Evolutionary conservation across 2,888 invertebrate species (phyloP), one percentile per base, ranked within the genome.

Genomic region (Acrocyrtus sp.): DNA sequence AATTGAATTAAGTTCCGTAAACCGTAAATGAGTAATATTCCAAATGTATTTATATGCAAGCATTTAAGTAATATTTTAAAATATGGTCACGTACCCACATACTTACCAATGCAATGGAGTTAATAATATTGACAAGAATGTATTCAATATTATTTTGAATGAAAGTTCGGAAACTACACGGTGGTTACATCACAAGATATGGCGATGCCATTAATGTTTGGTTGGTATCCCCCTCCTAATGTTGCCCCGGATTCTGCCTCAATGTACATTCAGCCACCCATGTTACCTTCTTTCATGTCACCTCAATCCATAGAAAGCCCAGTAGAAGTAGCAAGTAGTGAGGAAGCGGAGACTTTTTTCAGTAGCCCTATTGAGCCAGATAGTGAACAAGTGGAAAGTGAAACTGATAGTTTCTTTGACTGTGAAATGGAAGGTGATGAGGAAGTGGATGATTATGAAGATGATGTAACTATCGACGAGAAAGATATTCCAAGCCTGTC

Each of bases 121-220:
- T n/a, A n/a, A n/a, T n/a, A 34, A 34, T 8, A 34, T 34, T 34
- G 34, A 34, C 34, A 34, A 34, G 6, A n/a, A 34, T 34, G 34
- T 34, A 34, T 34, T 21, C 43, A 53, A 17, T 54, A 50, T 68
- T 74, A 48, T 74, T 74, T 65, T 66, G 70, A 47, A 67, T 72
- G 57, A 69, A 78, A 78, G 78, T 78, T 78, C 56, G 78, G 75
- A 75, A 78, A 75, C 74, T 74, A 72, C 73, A 60, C 78, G 65
- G 65, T 75, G 77, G 78, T 78, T 63, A 70, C 77, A 72, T 67
- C 75, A 67, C 75, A 73, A 74, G 76, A 77, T 62, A 74, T 70
- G 43, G 50, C 67, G 56, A 72, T 78, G 74, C 78, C 75, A 57
- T 48, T 78, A 72, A 72, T 79, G 27, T 79, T 76, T 67, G 79